These are phyloP conservation scores for Criorhina ranunculi DNA, from an alignment of 2,888 invertebrate genomes.

Conservation along the genomic window DNA sequence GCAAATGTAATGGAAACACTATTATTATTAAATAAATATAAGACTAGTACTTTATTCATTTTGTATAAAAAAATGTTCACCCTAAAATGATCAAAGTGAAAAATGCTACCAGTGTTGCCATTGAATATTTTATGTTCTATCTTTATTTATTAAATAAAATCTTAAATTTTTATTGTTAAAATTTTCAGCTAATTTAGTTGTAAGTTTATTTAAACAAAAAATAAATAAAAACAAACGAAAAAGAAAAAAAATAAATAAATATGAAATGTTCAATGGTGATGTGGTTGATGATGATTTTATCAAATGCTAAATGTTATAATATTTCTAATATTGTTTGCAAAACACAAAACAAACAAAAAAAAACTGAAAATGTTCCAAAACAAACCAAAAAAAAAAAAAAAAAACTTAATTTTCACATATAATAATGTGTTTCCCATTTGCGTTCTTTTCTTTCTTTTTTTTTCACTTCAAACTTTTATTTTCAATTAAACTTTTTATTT, in stretches of 20 bases:
- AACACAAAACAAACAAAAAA: constrained; percentile 65
- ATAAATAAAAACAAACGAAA: constrained; percentile 53
- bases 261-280: constrained; percentile 78
- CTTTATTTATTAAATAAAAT: constrained; percentile 29
- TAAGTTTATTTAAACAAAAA: constrained; percentile 61
- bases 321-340: constrained; percentile 76
- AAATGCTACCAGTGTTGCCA: constrained; percentile 70
- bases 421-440: constrained; percentile 81
- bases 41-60: constrained; percentile 19
- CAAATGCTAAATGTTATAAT: constrained; percentile 84
- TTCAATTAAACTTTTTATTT: constrained; percentile 72
- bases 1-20: constrained; percentile 76
- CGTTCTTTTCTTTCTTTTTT: constrained; percentile 70
- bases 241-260: constrained; percentile 50
- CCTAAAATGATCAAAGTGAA: constrained; percentile 33
- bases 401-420: constrained; percentile 45
- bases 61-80: constrained; percentile 35
- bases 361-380: constrained; percentile 65
- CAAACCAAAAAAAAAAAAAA: constrained; percentile 52
- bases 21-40: constrained; percentile 18
- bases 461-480: constrained; percentile 39
- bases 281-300: constrained; percentile 80
- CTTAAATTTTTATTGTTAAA: constrained; percentile 33
- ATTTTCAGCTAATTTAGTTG: constrained; percentile 66
- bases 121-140: constrained; percentile 72